These are phyloP conservation scores for Chalcosyrphus nemorum DNA, from an alignment of 2,888 invertebrate genomes.

Conservation along the genomic window DNA sequence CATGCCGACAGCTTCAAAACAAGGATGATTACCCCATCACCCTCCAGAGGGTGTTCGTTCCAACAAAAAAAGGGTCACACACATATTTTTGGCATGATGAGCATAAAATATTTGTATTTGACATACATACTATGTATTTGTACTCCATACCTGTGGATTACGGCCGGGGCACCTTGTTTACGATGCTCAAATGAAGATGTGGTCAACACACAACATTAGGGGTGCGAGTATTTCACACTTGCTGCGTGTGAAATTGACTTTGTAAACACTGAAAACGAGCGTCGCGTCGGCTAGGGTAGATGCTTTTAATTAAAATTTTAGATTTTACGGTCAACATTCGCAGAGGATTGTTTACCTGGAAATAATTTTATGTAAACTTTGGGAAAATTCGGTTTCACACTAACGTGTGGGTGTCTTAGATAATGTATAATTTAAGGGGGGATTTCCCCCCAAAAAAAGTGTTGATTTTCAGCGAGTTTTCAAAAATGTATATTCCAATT, in stretches of 20 bases:
- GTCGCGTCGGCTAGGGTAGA: not conserved
- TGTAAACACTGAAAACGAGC: slow-evolving; percentile 21
- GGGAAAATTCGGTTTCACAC: not conserved
- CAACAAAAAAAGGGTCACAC: slow-evolving; percentile 29
- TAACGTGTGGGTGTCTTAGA: not conserved
- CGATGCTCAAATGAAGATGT: slow-evolving; percentile 35
- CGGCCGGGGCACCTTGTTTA: not conserved
- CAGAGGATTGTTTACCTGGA: not conserved
- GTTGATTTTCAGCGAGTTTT: slow-evolving; percentile 12
- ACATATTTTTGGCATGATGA: slow-evolving; percentile 35
- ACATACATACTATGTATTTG: slow-evolving; percentile 47
- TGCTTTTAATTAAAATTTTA: slow-evolving; percentile 56
- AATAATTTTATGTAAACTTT: slow-evolving; percentile 16
- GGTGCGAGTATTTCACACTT: slow-evolving; percentile 25
- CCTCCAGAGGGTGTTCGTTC: not conserved
- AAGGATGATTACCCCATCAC: not conserved
- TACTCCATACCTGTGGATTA: slow-evolving; percentile 30
- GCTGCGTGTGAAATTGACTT: slow-evolving; percentile 49
- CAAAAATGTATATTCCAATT: slow-evolving; percentile 29
- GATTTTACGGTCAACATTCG: slow-evolving; percentile 32
- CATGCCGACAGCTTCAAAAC: slow-evolving; percentile 26
- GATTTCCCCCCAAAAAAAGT: slow-evolving; percentile 15
- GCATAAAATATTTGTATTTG: slow-evolving; percentile 64
- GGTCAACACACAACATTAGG: slow-evolving; percentile 9
- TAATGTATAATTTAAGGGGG: not conserved